Conservation (phyloP, 2,888 invertebrate species). For the Lithodes maja region DNA sequence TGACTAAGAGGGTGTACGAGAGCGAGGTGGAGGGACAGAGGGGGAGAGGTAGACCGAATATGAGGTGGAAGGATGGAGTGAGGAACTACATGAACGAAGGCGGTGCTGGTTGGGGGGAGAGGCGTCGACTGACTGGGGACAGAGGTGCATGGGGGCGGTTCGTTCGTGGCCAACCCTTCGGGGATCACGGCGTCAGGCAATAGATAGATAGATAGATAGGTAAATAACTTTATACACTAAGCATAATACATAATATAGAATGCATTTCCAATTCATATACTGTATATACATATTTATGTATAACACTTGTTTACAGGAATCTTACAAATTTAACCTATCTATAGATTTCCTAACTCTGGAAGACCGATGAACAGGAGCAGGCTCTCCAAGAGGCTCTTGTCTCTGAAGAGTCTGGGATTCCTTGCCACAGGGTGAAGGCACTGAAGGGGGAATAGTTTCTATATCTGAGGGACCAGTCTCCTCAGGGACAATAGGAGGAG, state of each 20-base stretch:
- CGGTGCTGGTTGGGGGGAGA: too few species aligned
- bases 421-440: not conserved
- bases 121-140: too few species aligned
- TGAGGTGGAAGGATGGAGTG: too few species aligned
- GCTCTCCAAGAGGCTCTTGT: not conserved
- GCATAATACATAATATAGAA: not conserved
- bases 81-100: too few species aligned
- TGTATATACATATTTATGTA: not conserved
- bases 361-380: not conserved
- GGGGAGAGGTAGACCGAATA: too few species aligned
- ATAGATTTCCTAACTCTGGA: not conserved
- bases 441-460: not conserved
- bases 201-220: too few species aligned
- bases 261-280: not conserved
- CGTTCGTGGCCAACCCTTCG: too few species aligned
- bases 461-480: not conserved
- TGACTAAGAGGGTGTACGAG: too few species aligned
- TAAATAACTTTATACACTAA: too few species aligned
- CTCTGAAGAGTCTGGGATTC: not conserved
- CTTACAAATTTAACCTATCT: not conserved
- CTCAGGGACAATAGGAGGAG: not conserved
- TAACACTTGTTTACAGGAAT: not conserved
- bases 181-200: too few species aligned
- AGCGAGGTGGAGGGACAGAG: too few species aligned
- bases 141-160: too few species aligned